Evolutionary conservation across 2,797 vertebrate species (phyloP), one percentile per base, ranked within the genome.

Genomic region (Clarias pachynema): DNA sequence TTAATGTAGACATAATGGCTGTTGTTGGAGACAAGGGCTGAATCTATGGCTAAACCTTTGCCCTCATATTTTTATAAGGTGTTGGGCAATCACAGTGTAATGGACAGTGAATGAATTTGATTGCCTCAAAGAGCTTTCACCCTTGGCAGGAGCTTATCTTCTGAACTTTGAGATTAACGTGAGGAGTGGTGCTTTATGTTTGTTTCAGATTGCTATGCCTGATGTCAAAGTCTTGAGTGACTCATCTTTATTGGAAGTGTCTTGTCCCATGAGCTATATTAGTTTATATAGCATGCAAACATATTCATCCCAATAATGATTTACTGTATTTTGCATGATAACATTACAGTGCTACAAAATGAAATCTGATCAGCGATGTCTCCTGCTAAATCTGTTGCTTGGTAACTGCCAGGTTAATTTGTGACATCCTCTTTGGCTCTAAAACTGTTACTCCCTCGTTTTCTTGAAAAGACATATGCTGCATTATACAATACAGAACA

Each of bases 131-230:
- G 22, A n/a, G 63, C 34, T 75, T 72, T 70, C 2, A 73, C 62
- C 65, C 24, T 78, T 69, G n/a, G 57, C 84, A 80, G 12, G 26
- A 53, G 79, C 53, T 80, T 89, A 85, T 87, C 78, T 73, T 74
- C 8, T 83, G 66, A 89, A 84, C 86, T 87, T 89, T 89, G 79
- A 86, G 37, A 74, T 70, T 2, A 56, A 31, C 22, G 9, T 80
- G 34, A 81, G 16, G 82, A 57, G 53, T 40, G 66, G 16, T 82
- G 49, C n/a, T 82, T 80, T 82, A n/a, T 16, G 37, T 86, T 84
- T 34, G 70, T 77, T 78, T 79, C 34, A 81, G 12, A 24, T 9
- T 77, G 62, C 44, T 62, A 14, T 22, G 26, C 70, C 63, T 78
- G 69, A 18, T 26, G 49, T 8, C 29, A 37, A 31, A 16, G 29